These are phyloP conservation scores for Nasonia giraulti DNA, from an alignment of 1,140 invertebrate species.

Conservation along the genomic window DNA sequence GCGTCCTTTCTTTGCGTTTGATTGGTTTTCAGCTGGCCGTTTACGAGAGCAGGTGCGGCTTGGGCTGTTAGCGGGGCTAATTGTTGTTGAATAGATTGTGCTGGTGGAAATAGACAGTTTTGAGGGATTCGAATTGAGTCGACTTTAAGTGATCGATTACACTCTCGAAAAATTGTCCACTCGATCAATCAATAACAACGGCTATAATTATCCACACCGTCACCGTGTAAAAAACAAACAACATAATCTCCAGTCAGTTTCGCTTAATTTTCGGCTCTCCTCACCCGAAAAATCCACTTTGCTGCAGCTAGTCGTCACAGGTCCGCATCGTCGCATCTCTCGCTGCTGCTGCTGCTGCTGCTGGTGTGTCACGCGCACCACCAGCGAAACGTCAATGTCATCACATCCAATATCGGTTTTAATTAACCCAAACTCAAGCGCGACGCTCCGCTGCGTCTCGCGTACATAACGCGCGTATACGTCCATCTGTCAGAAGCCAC, in stretches of 20 bases:
- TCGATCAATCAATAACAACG: no score
- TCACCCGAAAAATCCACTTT: no score
- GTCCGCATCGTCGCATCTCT: not conserved
- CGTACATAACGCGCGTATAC: not conserved
- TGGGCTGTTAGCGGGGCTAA: not conserved
- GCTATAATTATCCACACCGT: no score
- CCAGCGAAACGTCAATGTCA: slow-evolving; percentile 38
- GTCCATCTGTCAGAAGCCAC: not conserved
- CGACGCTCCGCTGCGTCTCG: not conserved
- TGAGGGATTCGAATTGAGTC: no score
- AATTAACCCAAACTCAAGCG: slow-evolving; percentile 35
- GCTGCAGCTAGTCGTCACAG: no score
- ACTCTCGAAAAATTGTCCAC: no score
- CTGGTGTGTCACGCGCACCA: not conserved
- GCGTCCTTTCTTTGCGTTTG: not conserved
- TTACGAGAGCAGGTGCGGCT: not conserved
- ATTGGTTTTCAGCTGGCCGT: not conserved
- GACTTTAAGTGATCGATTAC: no score
- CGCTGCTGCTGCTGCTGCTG: no score
- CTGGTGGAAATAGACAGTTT: not conserved
- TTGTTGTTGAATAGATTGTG: not conserved
- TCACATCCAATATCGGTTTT: slow-evolving; percentile 40
- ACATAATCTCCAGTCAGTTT: no score
- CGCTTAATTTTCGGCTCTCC: no score
- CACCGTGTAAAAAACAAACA: no score